Evolutionary conservation across 1,140 invertebrate species (phyloP).

Genomic region (Dryas iulia): DNA sequence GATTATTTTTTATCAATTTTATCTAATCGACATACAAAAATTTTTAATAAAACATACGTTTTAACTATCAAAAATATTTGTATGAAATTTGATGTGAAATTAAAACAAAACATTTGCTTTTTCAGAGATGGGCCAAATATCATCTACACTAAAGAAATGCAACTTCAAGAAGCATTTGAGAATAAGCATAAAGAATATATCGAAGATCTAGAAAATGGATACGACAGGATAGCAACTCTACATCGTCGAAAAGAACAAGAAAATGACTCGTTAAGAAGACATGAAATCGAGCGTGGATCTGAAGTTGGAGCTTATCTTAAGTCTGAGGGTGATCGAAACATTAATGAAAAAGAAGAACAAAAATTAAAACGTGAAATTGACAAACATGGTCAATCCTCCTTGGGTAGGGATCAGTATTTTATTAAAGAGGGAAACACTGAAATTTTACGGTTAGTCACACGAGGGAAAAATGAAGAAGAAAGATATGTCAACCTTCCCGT

Average conservation of each 20-base stretch:
- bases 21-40: too few species aligned
- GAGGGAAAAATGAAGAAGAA: conserved; percentile 84
- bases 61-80: too few species aligned
- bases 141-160: conserved; percentile 81
- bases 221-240: conserved; percentile 76
- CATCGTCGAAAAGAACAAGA: conserved; percentile 80
- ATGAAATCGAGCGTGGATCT: conserved; percentile 89
- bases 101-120: conserved; percentile 34
- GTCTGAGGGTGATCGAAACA: conserved; percentile 58
- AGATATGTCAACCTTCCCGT: conserved; percentile 82
- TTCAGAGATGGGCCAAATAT: conserved; percentile 78
- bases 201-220: conserved; percentile 82
- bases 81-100: neutral
- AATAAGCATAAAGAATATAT: conserved; percentile 83
- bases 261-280: conserved; percentile 85
- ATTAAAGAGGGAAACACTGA: conserved; percentile 91
- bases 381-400: conserved; percentile 55
- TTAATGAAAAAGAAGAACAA: conserved; percentile 58
- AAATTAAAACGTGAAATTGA: conserved; percentile 56
- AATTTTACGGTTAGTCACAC: conserved; percentile 88
- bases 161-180: conserved; percentile 70
- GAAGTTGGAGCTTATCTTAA: conserved; percentile 80
- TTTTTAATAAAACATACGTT: too few species aligned
- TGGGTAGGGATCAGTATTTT: conserved; percentile 86
- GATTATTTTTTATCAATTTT: too few species aligned